Base-by-base conservation (phyloP, 2,797 vertebrate genomes). In the Pitangus sulphuratus region DNA sequence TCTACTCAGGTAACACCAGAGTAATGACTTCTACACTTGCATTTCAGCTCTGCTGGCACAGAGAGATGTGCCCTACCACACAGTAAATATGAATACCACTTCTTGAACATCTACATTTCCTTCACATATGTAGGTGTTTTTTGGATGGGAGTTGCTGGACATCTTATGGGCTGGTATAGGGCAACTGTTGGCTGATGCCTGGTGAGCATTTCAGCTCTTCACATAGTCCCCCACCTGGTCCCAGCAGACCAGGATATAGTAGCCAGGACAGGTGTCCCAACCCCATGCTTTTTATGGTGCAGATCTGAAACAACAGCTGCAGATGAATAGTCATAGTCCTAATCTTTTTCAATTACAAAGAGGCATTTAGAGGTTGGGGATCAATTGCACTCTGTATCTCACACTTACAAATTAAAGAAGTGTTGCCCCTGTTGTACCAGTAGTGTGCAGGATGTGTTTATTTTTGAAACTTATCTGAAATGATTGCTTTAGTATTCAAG, bases 161-260 rank as follows among this genome's bases (percentile, higher is more conserved):
- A 11, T 15, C 31, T 62, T 17, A 1, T 3, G 54, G 26, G 9
- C n/a, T 54, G 4, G 4, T 7, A 3, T 17, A 22, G 11, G 33
- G 44, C 9, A n/a, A 7, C 6, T 44, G 33, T 42, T 26, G 16
- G 15, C 53, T 21, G 1, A 31, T 58, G 10, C 8, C 28, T 58
- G 4, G 10, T n/a, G n/a, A 81, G 12, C 4, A 25, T 70, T 62
- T 62, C 25, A 42, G 24, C 21, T 58, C 24, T n/a, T 35, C 8
- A 9, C 5, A 12, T 45, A 21, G 10, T 25, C 5, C 2, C 6
- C 6, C 2, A 11, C 4, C 24, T 35, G 2, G 8, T 58, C n/a
- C 4, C 44, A 44, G 15, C 12, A 35, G 11, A 74, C 8, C 0
- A 8, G n/a, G 22, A 45, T 8, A 2, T 0, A 0, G 4, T 40